phyloP scores from a whole-genome alignment of 1,140 invertebrate genomes.

The Drosophila pachea region DNA sequence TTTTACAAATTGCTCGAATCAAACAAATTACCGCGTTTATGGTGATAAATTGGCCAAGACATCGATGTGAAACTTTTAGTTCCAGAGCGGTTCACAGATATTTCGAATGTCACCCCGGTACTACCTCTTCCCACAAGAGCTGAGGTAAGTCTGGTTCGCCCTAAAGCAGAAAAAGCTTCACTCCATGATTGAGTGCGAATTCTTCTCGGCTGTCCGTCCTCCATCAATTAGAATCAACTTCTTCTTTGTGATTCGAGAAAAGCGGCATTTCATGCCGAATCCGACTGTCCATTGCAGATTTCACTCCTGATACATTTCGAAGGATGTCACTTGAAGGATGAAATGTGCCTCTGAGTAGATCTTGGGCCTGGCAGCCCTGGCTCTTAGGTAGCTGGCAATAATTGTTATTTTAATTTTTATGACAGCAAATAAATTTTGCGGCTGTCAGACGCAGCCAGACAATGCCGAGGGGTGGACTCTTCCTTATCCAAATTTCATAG shows the following conservation, averaged over 20 bases:
- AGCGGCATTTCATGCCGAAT: too few relatives aligned
- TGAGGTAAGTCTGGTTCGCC: not conserved
- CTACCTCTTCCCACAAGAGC: too few relatives aligned
- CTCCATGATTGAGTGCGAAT: too few relatives aligned
- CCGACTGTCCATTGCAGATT: slow-evolving; percentile 4
- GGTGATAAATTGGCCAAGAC: slow-evolving; percentile 67
- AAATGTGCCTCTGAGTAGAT: slow-evolving; percentile 43
- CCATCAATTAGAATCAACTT: too few relatives aligned
- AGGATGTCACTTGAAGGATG: slow-evolving; percentile 48
- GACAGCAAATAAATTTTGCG: slow-evolving; percentile 67
- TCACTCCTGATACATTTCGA: slow-evolving; percentile 40
- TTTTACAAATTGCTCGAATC: slow-evolving; percentile 75
- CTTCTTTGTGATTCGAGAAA: too few relatives aligned
- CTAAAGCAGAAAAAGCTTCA: too few relatives aligned
- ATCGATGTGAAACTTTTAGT: slow-evolving; percentile 57
- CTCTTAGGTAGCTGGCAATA: slow-evolving; percentile 59
- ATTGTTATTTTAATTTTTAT: slow-evolving; percentile 78
- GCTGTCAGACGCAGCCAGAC: slow-evolving; percentile 42
- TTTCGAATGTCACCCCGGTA: not conserved
- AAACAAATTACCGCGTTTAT: slow-evolving; percentile 74
- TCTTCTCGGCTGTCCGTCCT: too few relatives aligned
- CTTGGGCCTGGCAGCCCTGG: slow-evolving; percentile 38
- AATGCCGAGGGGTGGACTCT: slow-evolving; percentile 25
- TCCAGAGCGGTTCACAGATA: slow-evolving; percentile 27
- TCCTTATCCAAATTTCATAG: slow-evolving; percentile 65